Evolutionary conservation across 2,797 vertebrate genomes (phyloP).

Genomic region (Pelodytes ibericus): DNA sequence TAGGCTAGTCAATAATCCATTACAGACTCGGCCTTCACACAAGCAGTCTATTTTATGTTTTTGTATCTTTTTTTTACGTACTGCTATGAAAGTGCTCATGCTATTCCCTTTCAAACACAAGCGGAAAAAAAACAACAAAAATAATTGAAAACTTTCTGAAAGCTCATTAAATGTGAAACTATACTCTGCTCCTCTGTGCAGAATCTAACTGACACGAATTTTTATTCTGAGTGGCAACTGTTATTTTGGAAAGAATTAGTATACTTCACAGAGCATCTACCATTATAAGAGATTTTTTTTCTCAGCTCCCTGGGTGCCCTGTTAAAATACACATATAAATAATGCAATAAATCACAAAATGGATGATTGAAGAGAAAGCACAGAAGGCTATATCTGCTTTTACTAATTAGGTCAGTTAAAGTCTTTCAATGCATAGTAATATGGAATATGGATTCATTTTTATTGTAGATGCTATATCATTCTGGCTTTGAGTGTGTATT

Average conservation of each 20-base stretch:
- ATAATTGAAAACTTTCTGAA: slow-evolving; percentile 23
- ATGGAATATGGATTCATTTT: too few species aligned
- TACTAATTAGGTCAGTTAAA: background rate
- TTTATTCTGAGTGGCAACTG: background rate
- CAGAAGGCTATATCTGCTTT: background rate
- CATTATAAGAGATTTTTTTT: background rate
- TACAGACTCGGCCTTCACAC: slow-evolving; percentile 25
- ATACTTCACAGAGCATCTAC: background rate
- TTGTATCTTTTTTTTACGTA: slow-evolving; percentile 23
- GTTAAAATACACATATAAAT: background rate
- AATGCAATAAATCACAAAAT: background rate
- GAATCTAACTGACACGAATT: background rate
- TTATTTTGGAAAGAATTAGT: background rate
- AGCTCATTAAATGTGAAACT: slow-evolving; percentile 30
- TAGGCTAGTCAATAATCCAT: slow-evolving; percentile 51
- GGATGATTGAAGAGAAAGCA: background rate
- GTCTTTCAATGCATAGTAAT: too few species aligned
- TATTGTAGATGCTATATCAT: too few species aligned
- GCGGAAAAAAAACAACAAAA: background rate
- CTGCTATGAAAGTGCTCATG: slow-evolving; percentile 11
- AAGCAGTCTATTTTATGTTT: slow-evolving; percentile 29
- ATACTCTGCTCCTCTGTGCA: slow-evolving; percentile 1
- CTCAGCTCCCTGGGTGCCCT: background rate
- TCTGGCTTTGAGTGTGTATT: too few species aligned
- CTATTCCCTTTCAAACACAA: background rate